Conservation (phyloP, 1,140 invertebrate genomes). For the Adelges cooleyi region DNA sequence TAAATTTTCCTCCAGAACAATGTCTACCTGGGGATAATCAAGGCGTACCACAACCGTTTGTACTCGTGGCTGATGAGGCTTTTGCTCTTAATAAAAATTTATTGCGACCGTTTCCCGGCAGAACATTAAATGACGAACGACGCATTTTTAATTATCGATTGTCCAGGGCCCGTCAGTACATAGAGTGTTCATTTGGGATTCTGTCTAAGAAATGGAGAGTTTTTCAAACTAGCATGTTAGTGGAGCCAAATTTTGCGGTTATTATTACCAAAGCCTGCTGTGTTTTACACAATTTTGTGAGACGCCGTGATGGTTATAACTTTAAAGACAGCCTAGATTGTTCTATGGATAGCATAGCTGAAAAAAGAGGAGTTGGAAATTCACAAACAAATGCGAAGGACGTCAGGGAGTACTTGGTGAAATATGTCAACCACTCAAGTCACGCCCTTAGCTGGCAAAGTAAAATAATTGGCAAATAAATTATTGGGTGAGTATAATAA, state of each 20-base stretch:
- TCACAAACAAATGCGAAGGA: neutral
- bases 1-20: neutral
- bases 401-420: too few relatives aligned
- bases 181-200: slow-evolving; percentile 41
- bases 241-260: slow-evolving; percentile 27
- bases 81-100: slow-evolving; percentile 37
- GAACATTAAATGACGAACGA: slow-evolving; percentile 29
- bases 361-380: neutral
- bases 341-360: neutral
- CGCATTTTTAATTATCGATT: slow-evolving; percentile 38
- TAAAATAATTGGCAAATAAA: too few relatives aligned
- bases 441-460: too few relatives aligned
- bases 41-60: slow-evolving; percentile 21
- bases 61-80: slow-evolving; percentile 38
- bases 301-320: slow-evolving; percentile 30
- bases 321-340: slow-evolving; percentile 30
- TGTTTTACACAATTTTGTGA: slow-evolving; percentile 35
- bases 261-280: slow-evolving; percentile 33
- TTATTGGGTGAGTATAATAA: too few relatives aligned
- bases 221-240: slow-evolving; percentile 31
- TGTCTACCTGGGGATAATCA: neutral
- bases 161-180: slow-evolving; percentile 33
- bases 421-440: too few relatives aligned
- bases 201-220: slow-evolving; percentile 32
- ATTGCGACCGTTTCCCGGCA: slow-evolving; percentile 34